Conservation (phyloP, 2,113 vertebrate species). For the Prolemur simus region DNA sequence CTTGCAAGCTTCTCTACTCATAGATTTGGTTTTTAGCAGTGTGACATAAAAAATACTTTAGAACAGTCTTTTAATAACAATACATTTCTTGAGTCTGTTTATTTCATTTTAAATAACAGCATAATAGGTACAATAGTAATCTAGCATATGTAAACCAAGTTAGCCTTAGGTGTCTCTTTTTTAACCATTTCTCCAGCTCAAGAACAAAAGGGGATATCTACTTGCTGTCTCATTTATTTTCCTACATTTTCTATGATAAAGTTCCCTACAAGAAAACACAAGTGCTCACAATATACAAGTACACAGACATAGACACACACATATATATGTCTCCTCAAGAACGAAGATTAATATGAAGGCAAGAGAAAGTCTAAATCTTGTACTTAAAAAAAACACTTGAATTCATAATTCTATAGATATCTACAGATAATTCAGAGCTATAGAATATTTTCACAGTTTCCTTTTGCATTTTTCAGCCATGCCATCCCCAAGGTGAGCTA, state of each 20-base stretch:
- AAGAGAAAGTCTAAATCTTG: background rate
- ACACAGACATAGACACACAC: background rate
- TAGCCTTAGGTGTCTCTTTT: background rate
- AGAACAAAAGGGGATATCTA: background rate
- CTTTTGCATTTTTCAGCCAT: background rate
- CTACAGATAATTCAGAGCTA: background rate
- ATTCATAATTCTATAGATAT: background rate
- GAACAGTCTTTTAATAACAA: background rate
- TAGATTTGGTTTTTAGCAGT: background rate
- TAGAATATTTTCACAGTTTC: background rate
- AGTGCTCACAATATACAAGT: background rate
- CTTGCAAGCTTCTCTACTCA: background rate
- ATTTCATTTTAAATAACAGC: background rate
- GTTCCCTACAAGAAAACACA: background rate
- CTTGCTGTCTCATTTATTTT: background rate
- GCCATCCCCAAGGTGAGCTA: background rate
- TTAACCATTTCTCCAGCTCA: background rate
- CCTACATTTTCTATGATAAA: background rate
- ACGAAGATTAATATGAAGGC: background rate
- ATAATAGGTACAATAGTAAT: background rate
- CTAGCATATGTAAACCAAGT: background rate
- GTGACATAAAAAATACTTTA: background rate
- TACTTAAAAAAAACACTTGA: background rate
- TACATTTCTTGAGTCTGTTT: background rate
- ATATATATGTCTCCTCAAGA: background rate